Conservation (phyloP, 35 echinoderm and acorn worm species). For the Chiridota heheva region DNA sequence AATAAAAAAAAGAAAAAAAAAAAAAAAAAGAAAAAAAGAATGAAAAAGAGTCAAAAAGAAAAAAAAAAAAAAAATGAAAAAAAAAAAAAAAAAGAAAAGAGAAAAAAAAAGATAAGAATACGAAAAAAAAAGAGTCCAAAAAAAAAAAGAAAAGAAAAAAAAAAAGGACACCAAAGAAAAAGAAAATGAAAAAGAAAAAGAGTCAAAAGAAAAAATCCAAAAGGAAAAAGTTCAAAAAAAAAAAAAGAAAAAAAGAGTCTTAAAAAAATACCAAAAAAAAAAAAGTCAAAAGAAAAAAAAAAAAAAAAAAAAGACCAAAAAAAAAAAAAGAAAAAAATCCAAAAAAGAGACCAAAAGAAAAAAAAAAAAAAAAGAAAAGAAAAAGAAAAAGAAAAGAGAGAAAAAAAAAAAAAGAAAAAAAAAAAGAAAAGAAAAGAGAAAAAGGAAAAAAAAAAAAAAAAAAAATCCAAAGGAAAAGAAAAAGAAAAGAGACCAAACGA, state of each 20-base stretch:
- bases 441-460: background rate
- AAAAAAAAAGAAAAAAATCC: background rate
- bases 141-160: background rate
- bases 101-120: background rate
- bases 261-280: slow-evolving; percentile 3
- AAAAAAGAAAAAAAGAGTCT: background rate
- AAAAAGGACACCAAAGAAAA: background rate
- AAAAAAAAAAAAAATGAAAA: background rate
- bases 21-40: background rate
- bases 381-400: background rate
- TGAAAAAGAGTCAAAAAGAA: background rate
- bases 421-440: background rate
- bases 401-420: background rate
- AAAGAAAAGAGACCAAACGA: no score
- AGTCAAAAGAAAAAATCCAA: no score
- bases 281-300: background rate
- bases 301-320: background rate
- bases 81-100: background rate
- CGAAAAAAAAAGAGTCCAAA: no score
- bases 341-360: background rate
- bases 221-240: no score
- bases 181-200: no score
- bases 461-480: no score
- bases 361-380: background rate
- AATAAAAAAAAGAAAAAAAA: background rate